A percentile compares a stretch with the other conserved stretches of the same genome.
phyloP scores from a whole-genome alignment of 2,888 invertebrate species.

The Hirtodrosophila alboralis region DNA sequence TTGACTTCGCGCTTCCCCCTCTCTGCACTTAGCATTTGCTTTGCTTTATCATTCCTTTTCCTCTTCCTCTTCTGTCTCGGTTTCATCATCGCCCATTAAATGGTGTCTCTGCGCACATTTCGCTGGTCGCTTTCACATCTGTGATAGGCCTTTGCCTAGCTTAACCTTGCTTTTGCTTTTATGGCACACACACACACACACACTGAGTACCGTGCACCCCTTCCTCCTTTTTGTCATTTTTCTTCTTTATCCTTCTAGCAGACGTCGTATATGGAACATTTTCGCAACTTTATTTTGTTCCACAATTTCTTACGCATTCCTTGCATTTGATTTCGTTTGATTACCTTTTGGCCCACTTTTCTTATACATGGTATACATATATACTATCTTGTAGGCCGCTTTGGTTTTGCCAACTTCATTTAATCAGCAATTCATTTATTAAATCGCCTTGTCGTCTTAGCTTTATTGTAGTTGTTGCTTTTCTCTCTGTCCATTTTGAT shows the following conservation, averaged over 20 bases:
- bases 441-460: slow-evolving; percentile 43
- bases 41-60: too few relatives aligned
- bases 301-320: slow-evolving; percentile 53
- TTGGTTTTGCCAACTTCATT: slow-evolving; percentile 63
- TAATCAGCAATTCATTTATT: slow-evolving; percentile 74
- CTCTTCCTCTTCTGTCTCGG: slow-evolving; percentile 6
- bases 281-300: slow-evolving; percentile 71
- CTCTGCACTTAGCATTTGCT: slow-evolving; percentile 12
- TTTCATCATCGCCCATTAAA: slow-evolving; percentile 62
- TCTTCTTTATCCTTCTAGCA: slow-evolving; percentile 7
- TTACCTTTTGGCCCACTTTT: slow-evolving; percentile 39
- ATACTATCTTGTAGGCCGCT: slow-evolving; percentile 9
- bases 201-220: too few relatives aligned
- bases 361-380: too few relatives aligned
- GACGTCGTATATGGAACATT: slow-evolving; percentile 50
- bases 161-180: slow-evolving; percentile 47
- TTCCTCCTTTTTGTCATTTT: slow-evolving; percentile 8
- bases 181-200: slow-evolving; percentile 31
- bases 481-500: slow-evolving; percentile 21
- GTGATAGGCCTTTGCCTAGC: slow-evolving; percentile 43
- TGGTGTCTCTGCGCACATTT: slow-evolving; percentile 70
- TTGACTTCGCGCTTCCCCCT: slow-evolving; percentile 41
- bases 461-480: slow-evolving; percentile 1
- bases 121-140: slow-evolving; percentile 60
- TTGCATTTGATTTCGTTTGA: slow-evolving; percentile 42